A percentile compares a stretch with the other conserved stretches of the same genome.
phyloP scores from a whole-genome alignment of 2,888 invertebrate genomes.

The Cosmopolites sordidus region DNA sequence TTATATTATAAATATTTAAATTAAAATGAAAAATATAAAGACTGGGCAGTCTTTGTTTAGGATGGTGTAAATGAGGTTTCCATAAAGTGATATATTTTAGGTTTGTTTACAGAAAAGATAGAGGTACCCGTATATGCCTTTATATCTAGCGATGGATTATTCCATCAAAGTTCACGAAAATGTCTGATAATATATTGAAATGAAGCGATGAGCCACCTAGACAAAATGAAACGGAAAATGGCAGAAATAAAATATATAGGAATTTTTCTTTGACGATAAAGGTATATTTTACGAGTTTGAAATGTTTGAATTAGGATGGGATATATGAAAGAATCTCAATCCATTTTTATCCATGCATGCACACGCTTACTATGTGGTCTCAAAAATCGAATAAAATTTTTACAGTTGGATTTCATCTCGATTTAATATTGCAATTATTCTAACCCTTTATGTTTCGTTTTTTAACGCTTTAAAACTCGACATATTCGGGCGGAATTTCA shows the following conservation, averaged over 20 bases:
- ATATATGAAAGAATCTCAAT: slow-evolving; percentile 14
- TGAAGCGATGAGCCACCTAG: slow-evolving; percentile 9
- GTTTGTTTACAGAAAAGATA: slow-evolving; percentile 13
- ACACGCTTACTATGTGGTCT: slow-evolving; percentile 10
- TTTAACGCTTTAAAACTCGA: no score
- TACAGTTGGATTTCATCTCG: not conserved
- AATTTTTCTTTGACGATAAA: slow-evolving; percentile 10
- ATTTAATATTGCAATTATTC: not conserved
- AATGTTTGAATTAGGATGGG: slow-evolving; percentile 15
- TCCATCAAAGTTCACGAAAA: slow-evolving; percentile 5
- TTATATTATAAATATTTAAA: no score
- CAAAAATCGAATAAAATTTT: slow-evolving; percentile 15
- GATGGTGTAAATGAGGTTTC: slow-evolving; percentile 7
- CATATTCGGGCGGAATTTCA: no score
- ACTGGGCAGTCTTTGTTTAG: slow-evolving; percentile 9
- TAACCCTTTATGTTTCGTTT: no score
- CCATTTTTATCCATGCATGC: slow-evolving; percentile 8
- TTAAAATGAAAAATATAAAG: slow-evolving; percentile 5
- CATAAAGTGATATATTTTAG: slow-evolving; percentile 17
- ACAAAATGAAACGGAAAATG: slow-evolving; percentile 9
- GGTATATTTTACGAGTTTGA: slow-evolving; percentile 16
- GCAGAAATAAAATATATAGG: slow-evolving; percentile 12
- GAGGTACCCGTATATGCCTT: slow-evolving; percentile 13
- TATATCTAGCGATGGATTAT: slow-evolving; percentile 13
- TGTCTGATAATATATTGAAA: slow-evolving; percentile 15